Evolutionary conservation across 2,797 vertebrate genomes (phyloP).

Genomic region (Cirrhinus mrigala): DNA sequence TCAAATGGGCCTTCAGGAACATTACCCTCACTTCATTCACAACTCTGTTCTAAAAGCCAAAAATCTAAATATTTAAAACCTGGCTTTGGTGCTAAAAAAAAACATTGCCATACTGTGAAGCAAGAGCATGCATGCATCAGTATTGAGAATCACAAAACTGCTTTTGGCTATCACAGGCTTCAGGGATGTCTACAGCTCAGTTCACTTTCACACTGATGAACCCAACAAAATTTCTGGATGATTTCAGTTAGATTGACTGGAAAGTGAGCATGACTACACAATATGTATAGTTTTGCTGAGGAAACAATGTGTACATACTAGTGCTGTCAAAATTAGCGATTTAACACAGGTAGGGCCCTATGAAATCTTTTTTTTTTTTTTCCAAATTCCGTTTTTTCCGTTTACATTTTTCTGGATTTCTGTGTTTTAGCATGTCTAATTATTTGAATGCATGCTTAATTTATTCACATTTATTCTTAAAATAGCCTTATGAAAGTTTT

Average conservation of each 20-base stretch:
- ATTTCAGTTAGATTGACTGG: not conserved
- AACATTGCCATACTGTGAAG: not conserved
- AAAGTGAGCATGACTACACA: not conserved
- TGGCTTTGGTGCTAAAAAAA: not conserved
- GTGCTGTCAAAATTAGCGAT: no score
- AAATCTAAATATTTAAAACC: conserved; percentile 47
- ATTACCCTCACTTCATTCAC: not conserved
- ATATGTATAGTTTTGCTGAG: not conserved
- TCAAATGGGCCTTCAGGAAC: not conserved
- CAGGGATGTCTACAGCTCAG: not conserved
- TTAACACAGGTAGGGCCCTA: no score
- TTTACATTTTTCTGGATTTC: no score
- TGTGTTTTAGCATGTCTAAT: no score
- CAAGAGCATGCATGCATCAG: not conserved
- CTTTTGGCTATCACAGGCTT: conserved; percentile 1
- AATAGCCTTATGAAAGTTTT: no score
- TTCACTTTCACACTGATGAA: not conserved
- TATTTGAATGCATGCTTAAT: no score
- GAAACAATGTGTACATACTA: not conserved
- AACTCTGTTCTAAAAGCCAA: conserved; percentile 10
- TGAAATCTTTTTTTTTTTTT: no score
- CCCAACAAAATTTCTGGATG: not conserved
- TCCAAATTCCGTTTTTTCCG: no score
- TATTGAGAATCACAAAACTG: not conserved
- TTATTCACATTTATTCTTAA: no score